These are phyloP conservation scores for Steatornis caripensis DNA, from an alignment of 2,113 vertebrate genomes.

Conservation along the genomic window DNA sequence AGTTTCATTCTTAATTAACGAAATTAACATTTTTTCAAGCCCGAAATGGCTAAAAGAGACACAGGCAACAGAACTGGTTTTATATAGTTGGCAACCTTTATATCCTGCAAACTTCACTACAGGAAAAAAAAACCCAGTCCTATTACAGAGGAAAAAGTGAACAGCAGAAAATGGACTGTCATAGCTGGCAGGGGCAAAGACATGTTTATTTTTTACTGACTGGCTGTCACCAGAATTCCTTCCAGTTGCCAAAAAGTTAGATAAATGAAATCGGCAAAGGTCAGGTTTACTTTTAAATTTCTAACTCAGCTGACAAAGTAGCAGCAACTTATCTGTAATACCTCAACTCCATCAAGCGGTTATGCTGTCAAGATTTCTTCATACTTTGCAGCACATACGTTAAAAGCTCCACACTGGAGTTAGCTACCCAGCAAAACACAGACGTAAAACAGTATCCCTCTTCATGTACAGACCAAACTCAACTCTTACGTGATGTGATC, in stretches of 20 bases:
- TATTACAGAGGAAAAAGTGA: background rate
- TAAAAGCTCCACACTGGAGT: background rate
- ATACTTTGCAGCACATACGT: background rate
- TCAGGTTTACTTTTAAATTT: background rate
- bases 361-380: background rate
- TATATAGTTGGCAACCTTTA: background rate
- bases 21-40: background rate
- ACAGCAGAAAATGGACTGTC: background rate
- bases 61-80: background rate
- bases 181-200: background rate
- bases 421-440: background rate
- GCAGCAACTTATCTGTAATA: background rate
- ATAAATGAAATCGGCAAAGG: background rate
- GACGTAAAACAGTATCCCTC: background rate
- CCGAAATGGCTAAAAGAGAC: background rate
- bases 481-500: fast-evolving
- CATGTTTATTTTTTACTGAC: background rate
- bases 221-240: background rate
- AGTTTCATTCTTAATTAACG: background rate
- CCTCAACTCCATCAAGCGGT: background rate
- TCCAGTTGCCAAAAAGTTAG: background rate
- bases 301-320: background rate
- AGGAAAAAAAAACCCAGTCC: background rate
- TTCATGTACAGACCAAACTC: background rate
- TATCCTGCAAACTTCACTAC: background rate